Evolutionary conservation across 1,140 invertebrate species (phyloP).

Genomic region (Drosophila sp.): DNA sequence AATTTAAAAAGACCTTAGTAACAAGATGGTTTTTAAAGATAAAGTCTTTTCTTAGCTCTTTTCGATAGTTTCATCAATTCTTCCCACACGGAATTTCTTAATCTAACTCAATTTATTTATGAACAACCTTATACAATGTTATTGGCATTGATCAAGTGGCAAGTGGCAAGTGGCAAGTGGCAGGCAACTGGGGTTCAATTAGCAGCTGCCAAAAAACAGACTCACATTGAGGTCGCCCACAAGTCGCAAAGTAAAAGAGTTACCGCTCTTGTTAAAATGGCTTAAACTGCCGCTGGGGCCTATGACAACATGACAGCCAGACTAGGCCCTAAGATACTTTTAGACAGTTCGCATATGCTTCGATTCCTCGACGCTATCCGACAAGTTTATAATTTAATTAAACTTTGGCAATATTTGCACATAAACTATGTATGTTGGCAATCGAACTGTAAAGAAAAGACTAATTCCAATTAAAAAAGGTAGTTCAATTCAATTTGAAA

Average conservation of each 20-base stretch:
- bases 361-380: background rate
- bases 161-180: conserved; percentile 37
- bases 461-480: no score
- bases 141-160: conserved; percentile 54
- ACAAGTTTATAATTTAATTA: conserved; percentile 6
- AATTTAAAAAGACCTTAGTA: no score
- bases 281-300: conserved; percentile 34
- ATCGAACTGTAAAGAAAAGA: no score
- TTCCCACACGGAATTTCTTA: background rate
- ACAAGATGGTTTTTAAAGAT: no score
- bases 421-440: no score
- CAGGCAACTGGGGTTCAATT: conserved; percentile 37
- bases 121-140: background rate
- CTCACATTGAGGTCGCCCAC: conserved; percentile 14
- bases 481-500: no score
- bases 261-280: conserved; percentile 12
- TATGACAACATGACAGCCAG: conserved; percentile 29
- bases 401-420: no score
- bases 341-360: conserved; percentile 14
- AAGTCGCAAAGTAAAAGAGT: conserved; percentile 27
- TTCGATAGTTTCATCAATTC: no score
- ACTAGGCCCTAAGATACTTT: conserved; percentile 19
- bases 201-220: conserved; percentile 23
- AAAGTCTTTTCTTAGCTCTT: no score
- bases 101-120: background rate